These are phyloP conservation scores for Calidris pugnax DNA, from an alignment of 2,113 vertebrate species.

Conservation along the genomic window DNA sequence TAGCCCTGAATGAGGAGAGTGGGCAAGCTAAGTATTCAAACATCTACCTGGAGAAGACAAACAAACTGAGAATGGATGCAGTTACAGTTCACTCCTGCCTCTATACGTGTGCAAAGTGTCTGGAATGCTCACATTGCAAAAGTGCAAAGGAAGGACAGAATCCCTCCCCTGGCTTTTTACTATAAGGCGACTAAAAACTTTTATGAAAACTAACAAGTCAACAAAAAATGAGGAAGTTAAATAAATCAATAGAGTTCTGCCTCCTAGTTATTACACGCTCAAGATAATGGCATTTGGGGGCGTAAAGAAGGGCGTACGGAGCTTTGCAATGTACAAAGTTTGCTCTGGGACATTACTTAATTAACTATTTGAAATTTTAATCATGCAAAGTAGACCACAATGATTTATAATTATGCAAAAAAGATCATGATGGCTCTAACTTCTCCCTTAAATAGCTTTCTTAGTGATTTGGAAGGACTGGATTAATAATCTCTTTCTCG, in stretches of 20 bases:
- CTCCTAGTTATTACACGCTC: not conserved
- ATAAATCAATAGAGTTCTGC: not conserved
- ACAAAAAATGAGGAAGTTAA: not conserved
- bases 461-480: not conserved
- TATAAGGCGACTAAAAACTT: not conserved
- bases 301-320: not conserved
- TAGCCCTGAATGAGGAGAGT: not conserved
- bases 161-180: not conserved
- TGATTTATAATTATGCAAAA: not conserved
- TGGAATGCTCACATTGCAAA: not conserved
- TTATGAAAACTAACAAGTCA: not conserved
- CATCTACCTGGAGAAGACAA: not conserved
- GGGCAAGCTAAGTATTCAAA: not conserved
- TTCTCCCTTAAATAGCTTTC: not conserved
- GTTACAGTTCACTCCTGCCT: not conserved
- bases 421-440: not conserved
- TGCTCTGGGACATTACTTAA: slow-evolving; percentile 2
- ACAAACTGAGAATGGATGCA: not conserved
- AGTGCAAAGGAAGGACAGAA: not conserved
- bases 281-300: not conserved
- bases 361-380: not conserved
- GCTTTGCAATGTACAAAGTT: not conserved
- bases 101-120: not conserved
- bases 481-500: not conserved
- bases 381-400: not conserved